phyloP scores from a whole-genome alignment of 2,797 vertebrate species.

The Microchirus variegatus region DNA sequence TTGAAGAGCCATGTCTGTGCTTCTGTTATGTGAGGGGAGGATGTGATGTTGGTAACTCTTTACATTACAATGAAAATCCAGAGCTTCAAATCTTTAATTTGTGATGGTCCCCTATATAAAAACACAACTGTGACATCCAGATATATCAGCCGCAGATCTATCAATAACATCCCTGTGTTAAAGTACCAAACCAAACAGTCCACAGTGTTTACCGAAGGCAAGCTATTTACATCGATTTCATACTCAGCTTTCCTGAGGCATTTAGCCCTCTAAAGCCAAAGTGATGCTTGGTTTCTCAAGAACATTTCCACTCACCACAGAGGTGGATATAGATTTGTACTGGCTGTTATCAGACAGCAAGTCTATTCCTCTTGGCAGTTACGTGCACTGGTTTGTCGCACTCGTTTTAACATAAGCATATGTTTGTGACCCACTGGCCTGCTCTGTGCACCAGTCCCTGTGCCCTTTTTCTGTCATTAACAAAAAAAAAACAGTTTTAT shows the following conservation, averaged over 20 bases:
- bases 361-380: conserved; percentile 17
- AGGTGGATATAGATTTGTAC: conserved; percentile 32
- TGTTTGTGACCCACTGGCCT: conserved; percentile 21
- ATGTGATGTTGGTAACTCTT: conserved; percentile 17
- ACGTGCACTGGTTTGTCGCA: conserved; percentile 15
- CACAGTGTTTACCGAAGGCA: conserved; percentile 1
- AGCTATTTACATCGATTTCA: conserved; percentile 26
- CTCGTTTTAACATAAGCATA: conserved; percentile 35
- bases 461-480: conserved; percentile 29
- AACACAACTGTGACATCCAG: neutral
- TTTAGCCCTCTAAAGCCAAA: conserved; percentile 20
- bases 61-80: conserved; percentile 14
- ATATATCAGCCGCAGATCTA: neutral
- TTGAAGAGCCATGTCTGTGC: conserved; percentile 11
- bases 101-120: too few relatives aligned
- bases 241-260: conserved; percentile 16
- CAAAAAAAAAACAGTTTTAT: conserved; percentile 17
- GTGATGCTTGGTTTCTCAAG: conserved; percentile 22
- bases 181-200: too few relatives aligned
- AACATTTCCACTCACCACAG: conserved; percentile 22
- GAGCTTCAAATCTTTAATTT: neutral
- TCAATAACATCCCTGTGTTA: neutral
- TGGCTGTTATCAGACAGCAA: conserved; percentile 16
- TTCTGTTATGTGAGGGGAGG: neutral
- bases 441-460: conserved; percentile 14